These are phyloP conservation scores for Sebastolobus alascanus DNA, from an alignment of 2,797 vertebrate genomes.

Conservation along the genomic window DNA sequence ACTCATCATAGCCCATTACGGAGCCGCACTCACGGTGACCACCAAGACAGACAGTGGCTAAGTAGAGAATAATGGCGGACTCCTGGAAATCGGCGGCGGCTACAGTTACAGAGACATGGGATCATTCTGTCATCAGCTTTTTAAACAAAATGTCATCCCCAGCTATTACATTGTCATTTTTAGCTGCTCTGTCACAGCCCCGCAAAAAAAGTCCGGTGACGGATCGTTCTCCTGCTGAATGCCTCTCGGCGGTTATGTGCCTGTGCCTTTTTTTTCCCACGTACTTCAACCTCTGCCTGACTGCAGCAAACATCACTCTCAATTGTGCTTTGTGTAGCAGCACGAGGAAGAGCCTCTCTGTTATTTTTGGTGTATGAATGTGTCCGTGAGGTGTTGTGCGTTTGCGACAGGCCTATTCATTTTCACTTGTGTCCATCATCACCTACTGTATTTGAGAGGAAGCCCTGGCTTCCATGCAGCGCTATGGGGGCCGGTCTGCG, in stretches of 20 bases:
- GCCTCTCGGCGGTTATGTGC: constrained; percentile 64
- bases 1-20: constrained; percentile 80
- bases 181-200: constrained; percentile 77
- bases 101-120: constrained; percentile 80
- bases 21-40: constrained; percentile 70
- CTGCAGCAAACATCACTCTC: constrained; percentile 78
- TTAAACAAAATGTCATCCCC: constrained; percentile 84
- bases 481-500: constrained; percentile 53
- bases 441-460: constrained; percentile 80
- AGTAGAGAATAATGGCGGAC: constrained; percentile 82
- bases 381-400: constrained; percentile 73
- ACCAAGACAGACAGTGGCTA: constrained; percentile 80
- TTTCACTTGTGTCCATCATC: constrained; percentile 76
- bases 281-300: constrained; percentile 81
- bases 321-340: constrained; percentile 75
- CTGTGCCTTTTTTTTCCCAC: constrained; percentile 76
- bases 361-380: constrained; percentile 79
- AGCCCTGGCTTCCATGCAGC: constrained; percentile 63
- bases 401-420: constrained; percentile 72
- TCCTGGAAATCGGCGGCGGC: constrained; percentile 74
- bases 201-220: constrained; percentile 74
- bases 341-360: constrained; percentile 71
- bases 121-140: constrained; percentile 84
- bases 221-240: constrained; percentile 71
- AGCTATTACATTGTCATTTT: constrained; percentile 85